A percentile compares a stretch with the other conserved stretches of the same genome.
phyloP scores from a whole-genome alignment of 2,797 vertebrate species.

The Ptychobarbus kaznakovi region DNA sequence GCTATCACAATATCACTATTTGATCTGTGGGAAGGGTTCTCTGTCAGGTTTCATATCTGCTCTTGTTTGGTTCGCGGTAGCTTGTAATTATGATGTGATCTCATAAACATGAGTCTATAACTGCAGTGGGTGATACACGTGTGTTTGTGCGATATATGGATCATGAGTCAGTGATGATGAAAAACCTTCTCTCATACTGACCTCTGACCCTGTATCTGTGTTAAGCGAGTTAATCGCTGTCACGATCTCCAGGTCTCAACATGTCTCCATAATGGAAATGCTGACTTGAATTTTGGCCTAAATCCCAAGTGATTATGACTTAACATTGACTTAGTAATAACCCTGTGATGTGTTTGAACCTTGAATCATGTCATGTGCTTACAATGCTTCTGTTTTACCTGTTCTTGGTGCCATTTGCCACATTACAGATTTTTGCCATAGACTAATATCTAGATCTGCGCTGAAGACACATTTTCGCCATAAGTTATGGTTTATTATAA shows the following conservation, averaged over 20 bases:
- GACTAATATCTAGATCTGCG: background rate
- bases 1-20: background rate
- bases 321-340: background rate
- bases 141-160: slow-evolving; percentile 40
- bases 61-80: slow-evolving; percentile 42
- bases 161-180: background rate
- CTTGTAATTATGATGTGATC: slow-evolving; percentile 47
- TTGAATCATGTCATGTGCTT: background rate
- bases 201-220: background rate
- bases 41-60: slow-evolving; percentile 42
- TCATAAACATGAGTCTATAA: slow-evolving; percentile 42
- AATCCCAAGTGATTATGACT: slow-evolving; percentile 27
- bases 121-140: slow-evolving; percentile 34
- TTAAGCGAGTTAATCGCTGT: background rate
- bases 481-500: background rate
- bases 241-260: background rate
- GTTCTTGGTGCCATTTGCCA: background rate
- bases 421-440: background rate
- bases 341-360: background rate
- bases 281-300: slow-evolving; percentile 20
- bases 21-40: slow-evolving; percentile 42
- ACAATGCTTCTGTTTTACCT: slow-evolving; percentile 28
- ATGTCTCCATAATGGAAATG: slow-evolving; percentile 15
- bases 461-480: background rate
- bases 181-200: background rate